Percentiles rank a stretch among this genome's conserved stretches.
phyloP scores from a whole-genome alignment of 35 echinoderm and acorn worm species.

The Amphiura filiformis region DNA sequence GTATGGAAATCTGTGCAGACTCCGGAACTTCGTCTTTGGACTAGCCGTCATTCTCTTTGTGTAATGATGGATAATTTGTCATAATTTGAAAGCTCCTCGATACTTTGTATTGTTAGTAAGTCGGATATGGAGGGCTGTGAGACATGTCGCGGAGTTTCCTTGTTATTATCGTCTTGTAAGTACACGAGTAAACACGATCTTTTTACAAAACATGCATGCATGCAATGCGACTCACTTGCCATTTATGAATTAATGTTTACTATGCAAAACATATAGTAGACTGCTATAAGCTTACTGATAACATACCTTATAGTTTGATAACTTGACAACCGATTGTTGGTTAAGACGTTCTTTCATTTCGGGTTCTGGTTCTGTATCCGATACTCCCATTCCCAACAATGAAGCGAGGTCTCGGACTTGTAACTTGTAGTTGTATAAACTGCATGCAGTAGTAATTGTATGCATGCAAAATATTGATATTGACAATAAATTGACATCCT shows the following conservation, averaged over 20 bases:
- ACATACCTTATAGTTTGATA: not conserved
- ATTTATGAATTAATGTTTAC: not conserved
- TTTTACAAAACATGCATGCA: not conserved
- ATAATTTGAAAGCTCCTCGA: not conserved
- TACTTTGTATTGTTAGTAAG: not conserved
- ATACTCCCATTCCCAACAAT: no score
- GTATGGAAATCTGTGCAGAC: not conserved
- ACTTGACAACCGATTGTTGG: no score
- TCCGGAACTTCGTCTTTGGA: not conserved
- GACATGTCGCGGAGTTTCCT: slow-evolving; percentile 21
- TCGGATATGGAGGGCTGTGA: slow-evolving; percentile 32
- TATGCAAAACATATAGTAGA: not conserved
- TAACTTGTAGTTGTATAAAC: no score
- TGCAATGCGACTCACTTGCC: no score
- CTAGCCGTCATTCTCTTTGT: not conserved
- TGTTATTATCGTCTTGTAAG: slow-evolving; percentile 22
- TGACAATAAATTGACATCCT: no score
- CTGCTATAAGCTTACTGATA: not conserved
- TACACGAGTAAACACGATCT: not conserved
- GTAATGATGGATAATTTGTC: not conserved
- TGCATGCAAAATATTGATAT: no score
- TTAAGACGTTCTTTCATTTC: no score
- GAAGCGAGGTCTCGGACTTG: no score
- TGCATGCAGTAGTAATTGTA: no score
- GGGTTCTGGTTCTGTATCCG: no score